These are phyloP conservation scores for Thumatha senex DNA, from an alignment of 2,888 invertebrate species.

Conservation along the genomic window DNA sequence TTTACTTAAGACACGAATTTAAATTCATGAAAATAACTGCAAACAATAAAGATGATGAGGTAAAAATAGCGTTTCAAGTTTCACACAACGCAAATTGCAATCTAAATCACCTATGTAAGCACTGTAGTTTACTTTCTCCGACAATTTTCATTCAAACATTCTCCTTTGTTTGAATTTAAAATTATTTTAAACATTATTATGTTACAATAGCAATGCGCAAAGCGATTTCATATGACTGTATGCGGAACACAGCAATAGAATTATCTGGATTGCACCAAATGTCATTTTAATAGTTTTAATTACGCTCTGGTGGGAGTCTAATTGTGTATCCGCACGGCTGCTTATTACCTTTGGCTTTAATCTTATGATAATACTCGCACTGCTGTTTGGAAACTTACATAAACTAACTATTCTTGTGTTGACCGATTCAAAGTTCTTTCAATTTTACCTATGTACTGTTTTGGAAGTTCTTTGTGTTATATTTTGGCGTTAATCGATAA, in stretches of 20 bases:
- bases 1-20: constrained; percentile 20
- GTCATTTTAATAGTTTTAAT: constrained; percentile 80
- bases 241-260: constrained; percentile 44
- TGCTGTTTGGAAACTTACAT: constrained; percentile 20
- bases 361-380: constrained; percentile 20
- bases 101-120: constrained; percentile 20
- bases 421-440: constrained; percentile 8
- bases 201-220: constrained; percentile 52
- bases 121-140: constrained; percentile 38
- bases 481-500: too few relatives aligned
- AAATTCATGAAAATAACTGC: constrained; percentile 16
- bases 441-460: too few relatives aligned
- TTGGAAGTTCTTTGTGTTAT: too few relatives aligned
- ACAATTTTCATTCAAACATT: constrained; percentile 40
- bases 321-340: constrained; percentile 50
- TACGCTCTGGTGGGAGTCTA: constrained; percentile 52
- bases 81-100: constrained; percentile 32
- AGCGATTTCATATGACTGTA: constrained; percentile 56
- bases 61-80: constrained; percentile 28
- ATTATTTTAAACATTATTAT: constrained; percentile 52
- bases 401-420: constrained; percentile 9
- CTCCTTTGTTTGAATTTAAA: constrained; percentile 43
- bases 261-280: constrained; percentile 60
- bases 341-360: constrained; percentile 40
- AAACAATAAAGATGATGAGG: constrained; percentile 29